These are phyloP conservation scores for Caenorhabditis sp. DNA, from an alignment of 2,888 invertebrate species.

Conservation along the genomic window DNA sequence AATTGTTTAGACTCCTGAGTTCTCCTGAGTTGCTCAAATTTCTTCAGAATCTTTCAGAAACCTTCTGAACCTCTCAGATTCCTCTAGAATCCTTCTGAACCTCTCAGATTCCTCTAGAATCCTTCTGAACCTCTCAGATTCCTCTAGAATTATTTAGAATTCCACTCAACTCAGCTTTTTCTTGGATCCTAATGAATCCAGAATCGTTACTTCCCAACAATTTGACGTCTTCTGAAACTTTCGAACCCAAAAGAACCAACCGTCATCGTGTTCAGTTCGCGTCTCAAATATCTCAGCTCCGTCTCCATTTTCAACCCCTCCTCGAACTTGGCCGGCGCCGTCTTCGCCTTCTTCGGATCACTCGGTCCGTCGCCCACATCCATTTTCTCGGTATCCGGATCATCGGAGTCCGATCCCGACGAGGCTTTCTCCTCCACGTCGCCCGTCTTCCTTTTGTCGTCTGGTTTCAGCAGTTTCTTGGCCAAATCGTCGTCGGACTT, in stretches of 20 bases:
- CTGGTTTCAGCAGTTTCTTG: slow-evolving; percentile 70
- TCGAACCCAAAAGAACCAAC: slow-evolving; percentile 85
- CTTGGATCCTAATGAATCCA: no score
- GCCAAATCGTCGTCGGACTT: slow-evolving; percentile 73
- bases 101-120: no score
- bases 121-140: no score
- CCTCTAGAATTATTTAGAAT: no score
- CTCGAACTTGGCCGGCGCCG: slow-evolving; percentile 58
- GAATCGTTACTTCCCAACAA: no score
- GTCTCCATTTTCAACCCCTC: slow-evolving; percentile 79
- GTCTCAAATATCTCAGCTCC: slow-evolving; percentile 93
- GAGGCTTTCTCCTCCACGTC: slow-evolving; percentile 78
- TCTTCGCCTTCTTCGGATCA: slow-evolving; percentile 71
- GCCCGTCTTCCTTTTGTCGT: slow-evolving; percentile 64
- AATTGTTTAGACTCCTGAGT: no score
- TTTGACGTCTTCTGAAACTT: slow-evolving; percentile 63
- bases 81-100: no score
- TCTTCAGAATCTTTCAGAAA: no score
- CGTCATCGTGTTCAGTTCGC: slow-evolving; percentile 98
- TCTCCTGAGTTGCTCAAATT: no score
- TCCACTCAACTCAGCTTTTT: no score
- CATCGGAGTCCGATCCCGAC: slow-evolving; percentile 84
- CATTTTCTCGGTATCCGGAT: slow-evolving; percentile 84
- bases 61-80: no score
- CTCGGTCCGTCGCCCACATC: slow-evolving; percentile 64